These are phyloP conservation scores for Mesembrinibis cayennensis DNA, from an alignment of 2,113 vertebrate species.

Conservation along the genomic window DNA sequence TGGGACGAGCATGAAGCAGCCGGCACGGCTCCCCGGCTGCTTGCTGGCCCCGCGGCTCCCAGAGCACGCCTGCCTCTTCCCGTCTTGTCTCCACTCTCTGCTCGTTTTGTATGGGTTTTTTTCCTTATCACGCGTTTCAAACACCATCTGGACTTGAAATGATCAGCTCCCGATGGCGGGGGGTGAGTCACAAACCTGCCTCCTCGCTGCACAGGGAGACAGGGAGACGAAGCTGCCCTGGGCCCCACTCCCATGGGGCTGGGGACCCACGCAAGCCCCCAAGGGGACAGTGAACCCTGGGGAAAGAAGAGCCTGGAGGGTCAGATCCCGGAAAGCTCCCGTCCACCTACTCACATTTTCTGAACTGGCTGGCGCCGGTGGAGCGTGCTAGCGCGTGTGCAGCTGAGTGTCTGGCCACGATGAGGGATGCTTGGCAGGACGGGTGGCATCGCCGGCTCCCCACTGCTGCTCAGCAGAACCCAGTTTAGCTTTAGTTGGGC, in stretches of 20 bases:
- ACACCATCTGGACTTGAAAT: slow-evolving; percentile 49
- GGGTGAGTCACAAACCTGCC: not conserved
- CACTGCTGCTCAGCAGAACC: not conserved
- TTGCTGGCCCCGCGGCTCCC: not conserved
- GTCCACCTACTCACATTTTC: not conserved
- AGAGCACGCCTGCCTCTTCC: not conserved
- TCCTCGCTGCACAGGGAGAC: rapidly evolving
- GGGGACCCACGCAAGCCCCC: not conserved
- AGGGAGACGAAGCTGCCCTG: not conserved
- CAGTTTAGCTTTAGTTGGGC: not conserved
- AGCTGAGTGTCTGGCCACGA: not conserved
- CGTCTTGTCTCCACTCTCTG: not conserved
- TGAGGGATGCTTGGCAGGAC: not conserved
- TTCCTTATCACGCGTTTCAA: not conserved
- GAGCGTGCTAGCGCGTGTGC: rapidly evolving
- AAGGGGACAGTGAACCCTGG: rapidly evolving
- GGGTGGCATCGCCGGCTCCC: not conserved
- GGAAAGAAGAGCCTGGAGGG: rapidly evolving
- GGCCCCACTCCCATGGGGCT: rapidly evolving
- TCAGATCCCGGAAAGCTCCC: not conserved
- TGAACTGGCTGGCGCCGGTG: not conserved
- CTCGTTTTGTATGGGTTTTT: not conserved
- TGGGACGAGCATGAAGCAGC: not conserved
- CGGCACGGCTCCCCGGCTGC: not conserved
- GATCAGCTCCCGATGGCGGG: not conserved